Conservation (phyloP, 2,888 invertebrate genomes). For the Epistrophe eligans region DNA sequence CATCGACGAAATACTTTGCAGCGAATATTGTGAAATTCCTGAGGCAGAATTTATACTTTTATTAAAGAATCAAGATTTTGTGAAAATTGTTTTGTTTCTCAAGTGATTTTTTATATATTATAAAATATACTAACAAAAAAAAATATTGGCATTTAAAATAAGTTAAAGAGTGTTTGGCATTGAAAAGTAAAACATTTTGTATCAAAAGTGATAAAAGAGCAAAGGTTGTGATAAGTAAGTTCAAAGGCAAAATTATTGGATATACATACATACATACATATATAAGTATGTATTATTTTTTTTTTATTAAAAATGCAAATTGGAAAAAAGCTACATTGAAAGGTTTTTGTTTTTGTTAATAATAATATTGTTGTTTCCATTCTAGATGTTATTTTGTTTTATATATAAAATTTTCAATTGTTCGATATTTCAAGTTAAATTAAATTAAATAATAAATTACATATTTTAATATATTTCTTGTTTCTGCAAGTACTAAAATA, state of each 20-base stretch:
- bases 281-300: neutral
- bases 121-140: neutral
- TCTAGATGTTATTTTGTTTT: slow-evolving; percentile 52
- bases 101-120: neutral
- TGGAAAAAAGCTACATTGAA: slow-evolving; percentile 47
- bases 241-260: slow-evolving; percentile 49
- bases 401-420: slow-evolving; percentile 46
- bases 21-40: slow-evolving; percentile 70
- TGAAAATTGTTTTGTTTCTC: slow-evolving; percentile 18
- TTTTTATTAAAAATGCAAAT: slow-evolving; percentile 39
- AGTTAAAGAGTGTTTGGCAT: slow-evolving; percentile 12
- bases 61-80: slow-evolving; percentile 44
- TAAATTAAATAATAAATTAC: neutral
- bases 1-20: slow-evolving; percentile 77
- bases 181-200: slow-evolving; percentile 20
- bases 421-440: slow-evolving; percentile 64
- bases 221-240: slow-evolving; percentile 34
- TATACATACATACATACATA: too few relatives aligned
- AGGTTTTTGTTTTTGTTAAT: slow-evolving; percentile 28
- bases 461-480: too few relatives aligned
- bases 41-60: slow-evolving; percentile 51
- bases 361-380: slow-evolving; percentile 29
- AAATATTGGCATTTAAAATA: slow-evolving; percentile 2
- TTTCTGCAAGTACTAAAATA: too few relatives aligned
- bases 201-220: slow-evolving; percentile 28